A percentile compares a stretch with the other conserved stretches of the same genome.
Conservation (phyloP, 1,140 invertebrate genomes). For the Parapsyche elsis region DNA sequence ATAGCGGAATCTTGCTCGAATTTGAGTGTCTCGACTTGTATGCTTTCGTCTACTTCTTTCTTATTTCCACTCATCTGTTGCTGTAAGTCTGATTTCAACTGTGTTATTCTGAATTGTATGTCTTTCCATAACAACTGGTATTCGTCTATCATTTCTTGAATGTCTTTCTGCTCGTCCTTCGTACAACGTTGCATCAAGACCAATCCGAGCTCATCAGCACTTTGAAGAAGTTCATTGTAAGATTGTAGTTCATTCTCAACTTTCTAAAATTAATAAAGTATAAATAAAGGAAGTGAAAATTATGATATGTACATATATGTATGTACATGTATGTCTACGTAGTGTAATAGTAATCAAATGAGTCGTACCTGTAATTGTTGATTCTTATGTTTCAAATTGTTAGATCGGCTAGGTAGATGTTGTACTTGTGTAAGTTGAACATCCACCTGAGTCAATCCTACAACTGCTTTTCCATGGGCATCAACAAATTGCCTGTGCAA, state of each 20-base stretch:
- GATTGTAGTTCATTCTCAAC: conserved; percentile 71
- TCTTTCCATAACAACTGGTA: conserved; percentile 76
- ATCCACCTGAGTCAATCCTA: conserved; percentile 76
- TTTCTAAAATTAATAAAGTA: conserved; percentile 58
- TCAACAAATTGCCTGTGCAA: conserved; percentile 75
- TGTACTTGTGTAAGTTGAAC: conserved; percentile 75
- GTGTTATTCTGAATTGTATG: conserved; percentile 68
- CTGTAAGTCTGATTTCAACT: conserved; percentile 65
- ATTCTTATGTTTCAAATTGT: conserved; percentile 62
- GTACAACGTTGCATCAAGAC: conserved; percentile 70
- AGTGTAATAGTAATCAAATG: not conserved
- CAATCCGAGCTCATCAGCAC: conserved; percentile 70
- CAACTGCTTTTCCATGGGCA: conserved; percentile 75
- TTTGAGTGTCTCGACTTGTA: conserved; percentile 79
- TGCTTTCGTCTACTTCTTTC: conserved; percentile 69
- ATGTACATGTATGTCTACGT: too few relatives aligned
- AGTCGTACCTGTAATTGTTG: conserved; percentile 62
- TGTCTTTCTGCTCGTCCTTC: conserved; percentile 63
- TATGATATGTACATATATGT: conserved; percentile 1
- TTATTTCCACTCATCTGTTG: conserved; percentile 57
- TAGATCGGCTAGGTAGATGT: conserved; percentile 68
- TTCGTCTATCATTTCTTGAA: conserved; percentile 76
- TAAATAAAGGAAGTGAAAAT: conserved; percentile 16
- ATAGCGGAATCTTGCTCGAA: conserved; percentile 80
- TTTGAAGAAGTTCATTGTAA: conserved; percentile 64